Evolutionary conservation across 2,888 invertebrate species (phyloP), one percentile per base, ranked within the genome.

Genomic region (Sylvicola cinctus): DNA sequence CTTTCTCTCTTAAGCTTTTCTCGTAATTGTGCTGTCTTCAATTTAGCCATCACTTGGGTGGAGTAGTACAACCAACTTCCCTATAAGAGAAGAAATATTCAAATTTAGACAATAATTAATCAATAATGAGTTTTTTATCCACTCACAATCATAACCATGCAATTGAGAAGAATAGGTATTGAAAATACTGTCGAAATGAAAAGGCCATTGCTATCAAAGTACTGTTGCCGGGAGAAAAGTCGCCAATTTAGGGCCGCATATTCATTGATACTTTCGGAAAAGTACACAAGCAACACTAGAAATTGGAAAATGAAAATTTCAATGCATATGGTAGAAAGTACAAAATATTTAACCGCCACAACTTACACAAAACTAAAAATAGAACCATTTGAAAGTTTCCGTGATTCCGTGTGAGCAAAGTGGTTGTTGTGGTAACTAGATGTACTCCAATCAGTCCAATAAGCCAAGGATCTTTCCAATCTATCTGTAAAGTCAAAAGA

Each of bases 171-270:
- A 48, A 90, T 77, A 15, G 91, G 91, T 51, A 84, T 75, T n/a
- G 87, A 90, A 58, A 88, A 88, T 15, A 90, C 83, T 10, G 87
- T 70, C 1, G 90, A 90, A 65, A 91, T 88, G 54, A 91, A 91
- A 34, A 90, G 63, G 14, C 91, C 91, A 60, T 81, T 81, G 47
- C 81, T 81, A 55, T 91, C 91, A 55, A 91, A 91, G 56, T 90
- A 91, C 51, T 90, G 90, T 47, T 91, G 87, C 45, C 74, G 70
- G 0, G 90, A 81, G 56, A 91, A 88, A 38, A 74, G 61, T 46
- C 75, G 71, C 85, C 87, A 90, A 55, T 90, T 77, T 41, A 66
- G 66, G 0, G 90, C 84, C 3, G 87, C 90, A 41, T 83, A 68
- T 61, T 84, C 77, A 53, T 91, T 91, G 44, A 91, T 80, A 46